phyloP scores from a whole-genome alignment of 2,113 vertebrate species.

The Micronycteris hirsuta region DNA sequence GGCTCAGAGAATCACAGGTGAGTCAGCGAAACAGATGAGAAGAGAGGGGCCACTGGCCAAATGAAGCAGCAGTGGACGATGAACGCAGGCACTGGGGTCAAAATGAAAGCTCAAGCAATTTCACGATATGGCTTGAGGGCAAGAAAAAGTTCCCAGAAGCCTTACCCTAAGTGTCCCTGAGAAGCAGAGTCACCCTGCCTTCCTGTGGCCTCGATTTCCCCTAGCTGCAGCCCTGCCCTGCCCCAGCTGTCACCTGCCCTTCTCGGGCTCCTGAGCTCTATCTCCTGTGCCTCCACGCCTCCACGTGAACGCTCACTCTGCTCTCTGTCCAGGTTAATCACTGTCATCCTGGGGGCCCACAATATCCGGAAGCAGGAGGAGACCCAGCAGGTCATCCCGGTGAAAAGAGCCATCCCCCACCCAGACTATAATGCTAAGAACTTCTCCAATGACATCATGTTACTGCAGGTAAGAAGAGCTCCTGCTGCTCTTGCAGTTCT shows the following conservation, averaged over 20 bases:
- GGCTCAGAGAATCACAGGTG: background rate
- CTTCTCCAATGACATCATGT: constrained; percentile 6
- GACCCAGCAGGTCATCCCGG: background rate
- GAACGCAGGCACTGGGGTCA: accelerated
- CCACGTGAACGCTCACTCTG: background rate
- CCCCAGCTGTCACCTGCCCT: background rate
- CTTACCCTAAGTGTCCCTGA: background rate
- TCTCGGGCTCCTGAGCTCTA: background rate
- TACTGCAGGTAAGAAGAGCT: constrained; percentile 32
- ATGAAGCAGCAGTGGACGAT: background rate
- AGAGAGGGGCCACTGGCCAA: background rate
- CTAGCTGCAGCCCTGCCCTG: background rate
- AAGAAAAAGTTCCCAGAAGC: background rate
- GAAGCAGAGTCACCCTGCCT: background rate
- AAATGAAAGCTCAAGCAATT: background rate
- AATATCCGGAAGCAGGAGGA: constrained; percentile 14
- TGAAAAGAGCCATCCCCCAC: background rate
- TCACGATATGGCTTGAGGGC: accelerated
- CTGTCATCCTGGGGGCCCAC: constrained; percentile 52
- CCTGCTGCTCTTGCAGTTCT: too few relatives aligned
- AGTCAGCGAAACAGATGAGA: background rate
- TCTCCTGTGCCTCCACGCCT: background rate
- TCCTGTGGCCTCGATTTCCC: background rate
- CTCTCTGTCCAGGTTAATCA: background rate
- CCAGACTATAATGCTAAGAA: background rate